Evolutionary conservation across 1,140 invertebrate genomes (phyloP), one percentile per base, ranked within the genome.

Genomic region (Drosophila sp.): DNA sequence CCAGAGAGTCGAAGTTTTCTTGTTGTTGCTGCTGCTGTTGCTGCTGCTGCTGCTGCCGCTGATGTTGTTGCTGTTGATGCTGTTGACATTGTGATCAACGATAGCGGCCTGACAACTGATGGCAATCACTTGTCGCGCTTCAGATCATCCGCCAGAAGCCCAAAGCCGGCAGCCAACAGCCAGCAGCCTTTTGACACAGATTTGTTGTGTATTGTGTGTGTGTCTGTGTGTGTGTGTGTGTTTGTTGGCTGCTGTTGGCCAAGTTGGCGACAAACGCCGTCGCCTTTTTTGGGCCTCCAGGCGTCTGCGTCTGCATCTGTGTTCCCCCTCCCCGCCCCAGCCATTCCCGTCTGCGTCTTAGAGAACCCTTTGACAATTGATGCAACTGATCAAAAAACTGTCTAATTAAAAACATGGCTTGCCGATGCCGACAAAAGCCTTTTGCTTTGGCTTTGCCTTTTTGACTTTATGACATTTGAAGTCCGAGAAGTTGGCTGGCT

Each of bases 41-140:
- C 4, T 30, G 55, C 10, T 44, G 61, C 7, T 56, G 27, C 56
- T 56, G 38, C 38, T 74, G 23, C 25, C 63, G 70, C 6, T 73
- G 17, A 32, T 68, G 58, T 65, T 55, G 25, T 29, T 57, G 17
- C 17, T 61, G 29, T 17, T 58, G 54, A 4, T 41, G 62, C 23
- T 75, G 64, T 60, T 67, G 72, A 74, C 65, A 72, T 77, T 75
- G 79, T 75, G 75, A 72, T 84, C 87, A 90, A 84, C 80, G 87
- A 91, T 90, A 82, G 80, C 82, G 72, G 77, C 83, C 64, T 90
- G 82, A 90, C 80, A 90, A 90, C 81, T 90, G 86, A 90, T 90
- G 82, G 86, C 86, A 90, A 90, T 90, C 81, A 90, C 86, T 90
- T 90, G 86, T 90, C 86, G 86, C 86, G 86, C 82, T 86, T 86